Conservation (phyloP, 2,797 vertebrate species). For the Rousettus madagascariensis region DNA sequence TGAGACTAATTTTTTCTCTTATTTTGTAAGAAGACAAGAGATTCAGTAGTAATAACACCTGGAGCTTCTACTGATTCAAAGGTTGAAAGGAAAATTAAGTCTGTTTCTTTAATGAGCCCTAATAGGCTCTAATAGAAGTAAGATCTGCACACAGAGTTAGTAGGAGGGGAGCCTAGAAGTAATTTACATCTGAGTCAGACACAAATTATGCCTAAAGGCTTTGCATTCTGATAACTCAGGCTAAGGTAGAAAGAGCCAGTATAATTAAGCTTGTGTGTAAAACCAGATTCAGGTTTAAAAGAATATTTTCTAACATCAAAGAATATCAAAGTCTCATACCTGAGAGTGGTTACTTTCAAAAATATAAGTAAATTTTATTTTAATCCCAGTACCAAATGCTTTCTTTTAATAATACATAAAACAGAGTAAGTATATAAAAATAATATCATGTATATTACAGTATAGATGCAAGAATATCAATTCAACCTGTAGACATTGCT, state of each 20-base stretch:
- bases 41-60: background rate
- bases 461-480: background rate
- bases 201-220: background rate
- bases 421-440: background rate
- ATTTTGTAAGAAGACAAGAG: background rate
- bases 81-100: slow-evolving; percentile 45
- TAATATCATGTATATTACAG: background rate
- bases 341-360: background rate
- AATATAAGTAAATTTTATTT: background rate
- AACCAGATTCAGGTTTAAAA: background rate
- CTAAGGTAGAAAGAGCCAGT: background rate
- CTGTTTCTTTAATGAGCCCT: slow-evolving; percentile 42
- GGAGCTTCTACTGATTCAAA: background rate
- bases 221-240: background rate
- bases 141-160: background rate
- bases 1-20: background rate
- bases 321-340: background rate
- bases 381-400: background rate
- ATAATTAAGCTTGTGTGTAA: background rate
- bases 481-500: background rate
- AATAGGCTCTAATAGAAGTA: slow-evolving; percentile 28
- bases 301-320: background rate
- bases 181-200: slow-evolving; percentile 33
- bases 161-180: background rate
- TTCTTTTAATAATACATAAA: background rate